Conservation (phyloP, 2,113 vertebrate species). For the Nanorana parkeri region DNA sequence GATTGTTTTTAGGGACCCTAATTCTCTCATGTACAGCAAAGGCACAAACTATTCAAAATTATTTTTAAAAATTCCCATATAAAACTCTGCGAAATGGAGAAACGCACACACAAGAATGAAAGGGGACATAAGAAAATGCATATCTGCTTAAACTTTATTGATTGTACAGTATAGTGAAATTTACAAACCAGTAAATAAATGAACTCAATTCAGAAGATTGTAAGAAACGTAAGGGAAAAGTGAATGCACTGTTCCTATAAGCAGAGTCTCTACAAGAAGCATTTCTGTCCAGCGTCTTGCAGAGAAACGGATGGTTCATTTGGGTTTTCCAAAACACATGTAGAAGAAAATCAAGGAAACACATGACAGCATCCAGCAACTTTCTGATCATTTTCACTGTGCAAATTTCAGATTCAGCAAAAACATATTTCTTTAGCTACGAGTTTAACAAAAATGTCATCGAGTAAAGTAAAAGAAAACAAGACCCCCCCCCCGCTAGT, state of each 20-base stretch:
- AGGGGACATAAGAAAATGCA: background rate
- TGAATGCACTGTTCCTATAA: background rate
- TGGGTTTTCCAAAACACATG: background rate
- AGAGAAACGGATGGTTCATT: background rate
- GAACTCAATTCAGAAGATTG: constrained; percentile 8
- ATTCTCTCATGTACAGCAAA: no score
- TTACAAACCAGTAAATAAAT: constrained; percentile 34
- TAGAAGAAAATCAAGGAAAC: background rate
- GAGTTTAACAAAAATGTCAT: no score
- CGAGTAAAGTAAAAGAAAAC: no score
- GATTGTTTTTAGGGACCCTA: no score
- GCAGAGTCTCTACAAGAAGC: background rate
- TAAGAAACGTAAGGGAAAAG: background rate
- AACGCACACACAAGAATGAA: background rate
- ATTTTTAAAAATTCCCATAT: no score
- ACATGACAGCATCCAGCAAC: background rate
- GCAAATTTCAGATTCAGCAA: background rate
- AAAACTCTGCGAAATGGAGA: no score
- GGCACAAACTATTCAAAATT: no score
- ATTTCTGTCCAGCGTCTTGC: background rate
- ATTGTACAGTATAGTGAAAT: constrained; percentile 43
- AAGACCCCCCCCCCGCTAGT: no score
- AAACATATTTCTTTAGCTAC: no score
- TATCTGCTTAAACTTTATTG: constrained; percentile 43
- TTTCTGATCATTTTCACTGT: background rate